A percentile compares a stretch with the other conserved stretches of the same genome.
Conservation (phyloP, 2,888 invertebrate genomes). For the Leptopilina myrica region DNA sequence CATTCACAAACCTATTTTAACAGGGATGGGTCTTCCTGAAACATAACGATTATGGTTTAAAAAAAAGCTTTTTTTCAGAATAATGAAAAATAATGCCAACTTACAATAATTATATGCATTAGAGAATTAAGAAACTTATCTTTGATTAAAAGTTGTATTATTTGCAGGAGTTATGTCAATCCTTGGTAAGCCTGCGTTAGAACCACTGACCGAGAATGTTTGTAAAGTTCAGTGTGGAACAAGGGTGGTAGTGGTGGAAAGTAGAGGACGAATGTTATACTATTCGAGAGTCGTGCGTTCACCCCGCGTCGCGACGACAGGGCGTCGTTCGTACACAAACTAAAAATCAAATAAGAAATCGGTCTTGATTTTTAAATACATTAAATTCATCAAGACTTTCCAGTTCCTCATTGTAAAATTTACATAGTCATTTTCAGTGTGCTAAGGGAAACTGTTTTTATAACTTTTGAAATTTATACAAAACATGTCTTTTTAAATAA, state of each 20-base stretch:
- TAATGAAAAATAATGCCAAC: too few relatives aligned
- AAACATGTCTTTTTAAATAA: not conserved
- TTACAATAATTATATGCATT: too few relatives aligned
- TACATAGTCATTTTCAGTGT: not conserved
- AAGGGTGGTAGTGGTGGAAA: slow-evolving; percentile 56
- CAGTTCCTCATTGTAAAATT: not conserved
- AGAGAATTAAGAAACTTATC: too few relatives aligned
- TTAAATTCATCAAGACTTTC: not conserved
- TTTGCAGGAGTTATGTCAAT: not conserved
- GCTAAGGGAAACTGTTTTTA: not conserved
- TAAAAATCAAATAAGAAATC: slow-evolving; percentile 30
- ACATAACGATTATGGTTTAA: too few relatives aligned
- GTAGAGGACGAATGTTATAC: slow-evolving; percentile 67
- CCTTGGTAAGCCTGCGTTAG: slow-evolving; percentile 56
- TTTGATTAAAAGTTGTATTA: not conserved
- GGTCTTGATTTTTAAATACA: not conserved
- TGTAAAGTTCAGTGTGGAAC: slow-evolving; percentile 51
- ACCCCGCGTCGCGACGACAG: slow-evolving; percentile 74
- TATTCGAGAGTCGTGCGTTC: slow-evolving; percentile 75
- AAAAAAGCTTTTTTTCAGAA: too few relatives aligned
- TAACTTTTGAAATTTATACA: not conserved
- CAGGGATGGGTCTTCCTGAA: not conserved
- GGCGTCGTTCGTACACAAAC: slow-evolving; percentile 66
- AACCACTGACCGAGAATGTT: slow-evolving; percentile 60
- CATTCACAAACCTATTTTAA: not conserved